Percentiles rank a stretch among this genome's conserved stretches.
Evolutionary conservation across 1,140 invertebrate species (phyloP).

Genomic region (Drosophila triauraria): DNA sequence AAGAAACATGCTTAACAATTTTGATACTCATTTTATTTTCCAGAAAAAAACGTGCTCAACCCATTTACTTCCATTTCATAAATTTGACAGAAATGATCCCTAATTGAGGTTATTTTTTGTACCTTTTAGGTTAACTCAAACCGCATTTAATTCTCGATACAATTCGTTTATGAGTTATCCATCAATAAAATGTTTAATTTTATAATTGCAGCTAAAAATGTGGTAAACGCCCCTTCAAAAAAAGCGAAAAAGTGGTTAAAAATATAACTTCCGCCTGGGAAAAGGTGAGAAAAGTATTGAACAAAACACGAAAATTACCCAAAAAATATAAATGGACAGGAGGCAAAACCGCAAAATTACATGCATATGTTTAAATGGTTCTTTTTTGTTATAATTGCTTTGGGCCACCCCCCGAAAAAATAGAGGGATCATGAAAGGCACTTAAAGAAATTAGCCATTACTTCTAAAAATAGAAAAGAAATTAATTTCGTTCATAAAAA

Average conservation of each 20-base stretch:
- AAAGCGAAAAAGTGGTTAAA: slow-evolving; percentile 28
- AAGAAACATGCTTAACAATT: neutral
- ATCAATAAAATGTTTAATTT: slow-evolving; percentile 47
- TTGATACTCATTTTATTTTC: no score
- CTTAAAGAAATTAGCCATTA: neutral
- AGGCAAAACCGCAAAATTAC: slow-evolving; percentile 68
- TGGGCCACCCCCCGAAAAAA: slow-evolving; percentile 20
- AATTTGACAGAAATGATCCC: slow-evolving; percentile 54
- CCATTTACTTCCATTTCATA: slow-evolving; percentile 10
- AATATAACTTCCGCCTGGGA: slow-evolving; percentile 18
- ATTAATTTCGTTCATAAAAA: neutral
- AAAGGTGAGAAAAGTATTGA: slow-evolving; percentile 80
- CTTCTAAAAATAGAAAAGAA: neutral
- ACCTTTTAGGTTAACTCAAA: slow-evolving; percentile 29
- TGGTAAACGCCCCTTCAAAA: slow-evolving; percentile 31
- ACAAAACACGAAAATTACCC: slow-evolving; percentile 12
- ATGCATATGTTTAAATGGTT: slow-evolving; percentile 68
- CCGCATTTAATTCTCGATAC: slow-evolving; percentile 37
- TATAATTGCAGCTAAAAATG: slow-evolving; percentile 53
- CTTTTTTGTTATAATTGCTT: slow-evolving; percentile 53
- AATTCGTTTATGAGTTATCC: slow-evolving; percentile 50
- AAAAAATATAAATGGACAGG: neutral
- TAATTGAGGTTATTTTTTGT: slow-evolving; percentile 65
- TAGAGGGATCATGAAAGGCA: neutral
- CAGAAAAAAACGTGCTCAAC: slow-evolving; percentile 1